Base-by-base conservation (phyloP, 2,797 vertebrate species). In the Squalus acanthias region DNA sequence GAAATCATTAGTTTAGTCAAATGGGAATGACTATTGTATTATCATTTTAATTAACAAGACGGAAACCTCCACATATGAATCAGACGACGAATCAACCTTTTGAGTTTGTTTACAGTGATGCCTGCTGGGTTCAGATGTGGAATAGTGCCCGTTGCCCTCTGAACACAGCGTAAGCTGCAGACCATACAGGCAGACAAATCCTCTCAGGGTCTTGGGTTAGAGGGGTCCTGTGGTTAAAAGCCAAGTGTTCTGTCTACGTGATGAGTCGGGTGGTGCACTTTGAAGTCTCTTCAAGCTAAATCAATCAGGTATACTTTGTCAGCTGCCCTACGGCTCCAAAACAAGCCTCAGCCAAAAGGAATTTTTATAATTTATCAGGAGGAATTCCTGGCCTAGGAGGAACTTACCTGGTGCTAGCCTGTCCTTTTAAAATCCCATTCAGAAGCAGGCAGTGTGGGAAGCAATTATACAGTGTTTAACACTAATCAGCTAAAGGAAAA, bases 261-360 rank as follows among this genome's bases (percentile, higher is more conserved):
- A 67, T 93, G 91, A 95, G 94, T 72, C 24, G 69, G 46, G 69
- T 95, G 69, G 94, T 29, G 53, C 46, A 57, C 94, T 95, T 95
- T 95, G 94, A 95, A 95, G 70, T 95, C 94, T 95, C 70, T 95
- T 95, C 70, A 76, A 74, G 53, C 70, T 74, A 60, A 95, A 95
- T 95, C 94, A 95, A 95, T 95, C 94, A 95, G 94, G 67, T 95
- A 76, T 53, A 95, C 94, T 95, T 57, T 97, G 98, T 98, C 95
- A 97, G 97, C 97, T 97, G 97, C 98, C 98, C 98, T 50, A 97
- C 97, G 98, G 98, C 97, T 97, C 97, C 98, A 98, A 98, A 98
- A 98, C 97, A 98, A 97, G 97, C 96, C 96, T 96, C 95, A 96
- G 96, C 96, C 96, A 88, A 96, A 96, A 96, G 97, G 96, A 97